These are phyloP conservation scores for Cheilosia scutellata DNA, from an alignment of 2,888 invertebrate species.

Conservation along the genomic window DNA sequence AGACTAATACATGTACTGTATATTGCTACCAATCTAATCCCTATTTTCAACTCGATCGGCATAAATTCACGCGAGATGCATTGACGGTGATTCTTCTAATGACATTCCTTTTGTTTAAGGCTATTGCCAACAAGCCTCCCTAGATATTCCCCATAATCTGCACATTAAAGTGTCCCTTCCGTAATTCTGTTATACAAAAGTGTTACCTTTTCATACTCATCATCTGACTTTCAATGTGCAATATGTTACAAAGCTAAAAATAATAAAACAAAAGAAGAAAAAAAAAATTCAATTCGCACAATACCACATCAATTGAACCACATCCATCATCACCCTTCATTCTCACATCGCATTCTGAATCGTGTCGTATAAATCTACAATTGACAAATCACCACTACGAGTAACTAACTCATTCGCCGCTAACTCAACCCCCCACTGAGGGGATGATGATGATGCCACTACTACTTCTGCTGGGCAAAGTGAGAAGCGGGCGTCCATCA, in stretches of 20 bases:
- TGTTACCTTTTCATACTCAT: conserved; percentile 8
- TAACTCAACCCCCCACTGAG: conserved; percentile 70
- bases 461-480: conserved; percentile 22
- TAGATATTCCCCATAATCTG: too few species aligned
- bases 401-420: conserved; percentile 68
- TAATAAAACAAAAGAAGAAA: conserved; percentile 15
- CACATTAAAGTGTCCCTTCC: background rate
- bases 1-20: too few species aligned
- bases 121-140: too few species aligned
- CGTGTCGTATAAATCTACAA: conserved; percentile 76
- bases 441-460: conserved; percentile 49
- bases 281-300: conserved; percentile 64
- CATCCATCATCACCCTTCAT: conserved; percentile 75
- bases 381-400: conserved; percentile 75
- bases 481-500: conserved; percentile 72
- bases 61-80: too few species aligned
- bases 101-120: too few species aligned
- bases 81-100: too few species aligned
- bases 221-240: conserved; percentile 21
- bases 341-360: conserved; percentile 71
- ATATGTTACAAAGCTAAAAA: conserved; percentile 39
- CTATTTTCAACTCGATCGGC: too few species aligned
- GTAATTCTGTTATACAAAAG: background rate
- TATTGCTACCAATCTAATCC: too few species aligned
- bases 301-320: conserved; percentile 73